These are phyloP conservation scores for Copidosoma floridanum DNA, from an alignment of 1,140 invertebrate species.

Conservation along the genomic window DNA sequence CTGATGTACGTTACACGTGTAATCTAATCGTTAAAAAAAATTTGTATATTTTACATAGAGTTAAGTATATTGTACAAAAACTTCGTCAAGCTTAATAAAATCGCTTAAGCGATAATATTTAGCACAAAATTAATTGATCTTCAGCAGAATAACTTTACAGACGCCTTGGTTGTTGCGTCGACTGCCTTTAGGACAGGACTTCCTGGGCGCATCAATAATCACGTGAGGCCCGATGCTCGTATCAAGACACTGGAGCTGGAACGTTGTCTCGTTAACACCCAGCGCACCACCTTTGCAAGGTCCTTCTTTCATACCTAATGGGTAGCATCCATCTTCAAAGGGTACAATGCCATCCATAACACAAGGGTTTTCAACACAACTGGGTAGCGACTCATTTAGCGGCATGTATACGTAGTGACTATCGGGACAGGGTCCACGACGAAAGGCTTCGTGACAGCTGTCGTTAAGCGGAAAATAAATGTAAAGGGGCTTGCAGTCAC, in stretches of 20 bases:
- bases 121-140: too few species aligned
- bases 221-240: slow-evolving; percentile 29
- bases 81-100: too few species aligned
- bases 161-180: slow-evolving; percentile 37
- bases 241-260: slow-evolving; percentile 38
- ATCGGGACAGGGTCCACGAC: slow-evolving; percentile 61
- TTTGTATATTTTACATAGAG: slow-evolving; percentile 19
- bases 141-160: slow-evolving; percentile 31
- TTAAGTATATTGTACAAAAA: too few species aligned
- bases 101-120: too few species aligned
- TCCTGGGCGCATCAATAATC: slow-evolving; percentile 35
- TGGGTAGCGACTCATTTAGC: slow-evolving; percentile 55
- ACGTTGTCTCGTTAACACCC: slow-evolving; percentile 41
- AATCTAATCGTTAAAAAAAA: too few species aligned
- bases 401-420: slow-evolving; percentile 60
- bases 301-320: slow-evolving; percentile 45
- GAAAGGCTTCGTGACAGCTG: slow-evolving; percentile 62
- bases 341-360: slow-evolving; percentile 50
- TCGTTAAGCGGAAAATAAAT: slow-evolving; percentile 63
- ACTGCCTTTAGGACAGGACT: slow-evolving; percentile 41
- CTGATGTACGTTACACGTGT: too few species aligned
- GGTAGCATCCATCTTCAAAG: slow-evolving; percentile 57
- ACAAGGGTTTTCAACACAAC: slow-evolving; percentile 64
- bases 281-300: slow-evolving; percentile 47
- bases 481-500: slow-evolving; percentile 65